These are phyloP conservation scores for Xyrichtys novacula DNA, from an alignment of 2,797 vertebrate genomes.

Conservation along the genomic window DNA sequence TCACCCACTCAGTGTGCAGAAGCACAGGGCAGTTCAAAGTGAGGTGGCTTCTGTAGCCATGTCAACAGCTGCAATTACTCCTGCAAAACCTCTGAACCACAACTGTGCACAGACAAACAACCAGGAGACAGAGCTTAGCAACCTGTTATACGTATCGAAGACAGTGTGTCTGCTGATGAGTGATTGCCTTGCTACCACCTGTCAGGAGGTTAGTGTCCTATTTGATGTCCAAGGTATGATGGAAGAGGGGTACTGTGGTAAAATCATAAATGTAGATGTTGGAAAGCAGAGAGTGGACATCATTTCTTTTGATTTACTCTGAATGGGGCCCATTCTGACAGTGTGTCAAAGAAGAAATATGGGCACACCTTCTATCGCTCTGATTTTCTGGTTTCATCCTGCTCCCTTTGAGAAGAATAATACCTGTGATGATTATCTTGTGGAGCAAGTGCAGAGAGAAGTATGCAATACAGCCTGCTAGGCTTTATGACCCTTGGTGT, in stretches of 20 bases:
- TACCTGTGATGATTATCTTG: background rate
- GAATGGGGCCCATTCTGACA: background rate
- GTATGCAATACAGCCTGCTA: constrained; percentile 5
- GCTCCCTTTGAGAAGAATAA: constrained; percentile 2
- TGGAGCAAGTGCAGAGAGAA: constrained; percentile 1
- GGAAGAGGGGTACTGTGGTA: background rate
- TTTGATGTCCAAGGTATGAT: constrained; percentile 14
- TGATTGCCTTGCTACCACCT: background rate
- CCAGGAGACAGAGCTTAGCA: constrained; percentile 8
- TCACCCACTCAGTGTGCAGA: background rate
- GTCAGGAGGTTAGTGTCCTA: constrained; percentile 14
- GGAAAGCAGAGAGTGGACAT: constrained; percentile 10
- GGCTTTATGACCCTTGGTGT: constrained; percentile 7
- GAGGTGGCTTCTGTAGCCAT: constrained; percentile 11
- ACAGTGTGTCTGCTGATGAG: background rate
- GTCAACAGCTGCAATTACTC: constrained; percentile 17
- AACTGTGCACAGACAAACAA: constrained; percentile 18
- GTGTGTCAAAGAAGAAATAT: background rate
- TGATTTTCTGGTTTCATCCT: constrained; percentile 1
- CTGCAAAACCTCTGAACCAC: constrained; percentile 11
- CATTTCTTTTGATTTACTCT: constrained; percentile 6
- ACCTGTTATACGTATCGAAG: constrained; percentile 5
- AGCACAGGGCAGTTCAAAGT: background rate
- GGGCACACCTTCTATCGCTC: background rate
- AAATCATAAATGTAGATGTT: constrained; percentile 10